Evolutionary conservation across 35 echinoderm and acorn worm species (phyloP), one percentile per base, ranked within the genome.

Genomic region (Diadema setosum): DNA sequence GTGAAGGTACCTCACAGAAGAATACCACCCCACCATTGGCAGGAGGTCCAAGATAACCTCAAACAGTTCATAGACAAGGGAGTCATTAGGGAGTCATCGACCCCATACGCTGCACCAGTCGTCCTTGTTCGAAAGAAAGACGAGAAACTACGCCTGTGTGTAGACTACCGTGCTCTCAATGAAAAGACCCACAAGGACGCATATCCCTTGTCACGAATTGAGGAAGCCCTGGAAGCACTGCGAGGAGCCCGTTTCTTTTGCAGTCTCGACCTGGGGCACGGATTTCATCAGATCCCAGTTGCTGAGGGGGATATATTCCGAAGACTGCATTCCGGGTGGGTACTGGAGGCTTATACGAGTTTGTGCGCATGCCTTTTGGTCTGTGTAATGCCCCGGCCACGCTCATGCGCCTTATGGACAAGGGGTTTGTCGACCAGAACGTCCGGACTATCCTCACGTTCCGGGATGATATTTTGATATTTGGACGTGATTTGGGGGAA

Each of bases 111-210:
- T 0, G 89, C 88, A 16, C 88, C 88, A 3, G 82, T 91, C 11
- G 93, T 95, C 3, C 73, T 95, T 0, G 84, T 95, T 6, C 34
- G 89, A 3, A 91, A 96, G 58, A 25, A 58, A 43, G 64, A 92
- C 83, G 90, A 82, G 7, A 92, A 81, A 35, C 44, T 95, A 16
- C 52, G 84, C 49, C 76, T 95, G 30, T 92, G 90, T 76, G 84
- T 92, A 14, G 86, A 91, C 59, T 96, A 89, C 59, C 7, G 93
- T 26, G 59, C 93, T 35, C 83, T 92, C 5, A 92, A 96, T 50
- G 40, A 32, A 0, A 94, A 94, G 58, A 94, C 87, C 25, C 87
- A 86, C 39, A 82, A 86, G 40, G 83, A 97, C 81, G 91, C 91
- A 36, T 93, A 93, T 60, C 87, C 88, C 24, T 61, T 90, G 16